These are phyloP conservation scores for Xestoiulus laeticollis DNA, from an alignment of 2,888 invertebrate species.

Conservation along the genomic window DNA sequence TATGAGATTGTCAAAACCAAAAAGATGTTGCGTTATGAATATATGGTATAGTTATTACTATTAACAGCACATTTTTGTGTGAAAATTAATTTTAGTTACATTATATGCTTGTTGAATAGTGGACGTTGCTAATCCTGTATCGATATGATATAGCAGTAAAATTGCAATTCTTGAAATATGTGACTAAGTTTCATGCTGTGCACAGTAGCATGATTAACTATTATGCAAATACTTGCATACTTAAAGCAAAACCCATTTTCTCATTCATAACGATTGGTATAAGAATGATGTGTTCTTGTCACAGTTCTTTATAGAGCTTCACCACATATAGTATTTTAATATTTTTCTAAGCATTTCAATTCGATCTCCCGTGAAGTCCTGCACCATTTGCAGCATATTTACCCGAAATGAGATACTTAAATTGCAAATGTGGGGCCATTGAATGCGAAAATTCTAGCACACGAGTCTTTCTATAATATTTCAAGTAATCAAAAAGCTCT, in stretches of 20 bases:
- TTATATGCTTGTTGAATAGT: too few relatives aligned
- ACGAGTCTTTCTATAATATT: not conserved
- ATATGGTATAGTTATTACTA: too few relatives aligned
- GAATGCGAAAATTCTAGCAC: not conserved
- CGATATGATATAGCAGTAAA: too few relatives aligned
- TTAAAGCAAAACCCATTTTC: not conserved
- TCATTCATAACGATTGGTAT: not conserved
- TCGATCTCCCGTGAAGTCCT: not conserved
- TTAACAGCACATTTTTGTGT: too few relatives aligned
- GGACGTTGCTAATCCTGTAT: not conserved
- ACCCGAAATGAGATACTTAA: not conserved
- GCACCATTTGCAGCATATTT: not conserved
- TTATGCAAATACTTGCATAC: not conserved
- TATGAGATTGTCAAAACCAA: too few relatives aligned
- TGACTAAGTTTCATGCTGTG: not conserved
- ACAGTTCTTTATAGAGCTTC: not conserved
- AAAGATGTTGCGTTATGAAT: too few relatives aligned
- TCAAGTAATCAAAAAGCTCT: not conserved
- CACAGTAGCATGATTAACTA: not conserved
- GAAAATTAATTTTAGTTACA: too few relatives aligned
- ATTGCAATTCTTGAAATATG: not conserved
- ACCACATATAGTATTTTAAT: not conserved
- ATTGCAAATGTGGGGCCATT: not conserved
- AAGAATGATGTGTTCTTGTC: not conserved
- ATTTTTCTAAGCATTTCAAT: slow-evolving; percentile 1